Conservation (phyloP, 2,797 vertebrate species). For the Neoniphon sammara region DNA sequence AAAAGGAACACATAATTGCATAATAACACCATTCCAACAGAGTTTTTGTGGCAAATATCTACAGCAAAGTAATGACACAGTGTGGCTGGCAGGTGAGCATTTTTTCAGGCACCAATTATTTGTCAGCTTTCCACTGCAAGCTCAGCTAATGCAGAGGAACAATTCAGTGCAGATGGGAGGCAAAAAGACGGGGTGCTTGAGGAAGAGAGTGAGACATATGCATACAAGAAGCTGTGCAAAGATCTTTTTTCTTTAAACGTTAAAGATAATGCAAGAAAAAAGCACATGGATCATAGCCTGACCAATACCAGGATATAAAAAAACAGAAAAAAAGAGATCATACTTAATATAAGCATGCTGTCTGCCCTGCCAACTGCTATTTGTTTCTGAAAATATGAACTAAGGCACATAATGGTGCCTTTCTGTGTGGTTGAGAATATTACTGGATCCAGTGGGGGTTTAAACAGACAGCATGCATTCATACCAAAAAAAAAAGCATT, state of each 20-base stretch:
- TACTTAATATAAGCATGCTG: conserved; percentile 84
- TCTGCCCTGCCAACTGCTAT: conserved; percentile 43
- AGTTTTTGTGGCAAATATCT: conserved; percentile 52
- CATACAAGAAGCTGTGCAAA: conserved; percentile 58
- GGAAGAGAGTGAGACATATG: conserved; percentile 27
- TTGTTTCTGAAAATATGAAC: conserved; percentile 24
- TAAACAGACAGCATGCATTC: not conserved
- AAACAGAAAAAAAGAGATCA: conserved; percentile 39
- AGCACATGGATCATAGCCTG: conserved; percentile 27
- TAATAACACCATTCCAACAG: conserved; percentile 67
- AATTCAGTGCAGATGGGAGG: conserved; percentile 71
- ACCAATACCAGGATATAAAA: conserved; percentile 36
- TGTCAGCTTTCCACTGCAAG: conserved; percentile 46
- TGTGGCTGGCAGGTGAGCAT: conserved; percentile 29
- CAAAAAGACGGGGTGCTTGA: conserved; percentile 4
- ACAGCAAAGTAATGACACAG: conserved; percentile 43
- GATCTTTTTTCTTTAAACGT: conserved; percentile 82
- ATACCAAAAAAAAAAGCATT: not conserved
- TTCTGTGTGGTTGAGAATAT: not conserved
- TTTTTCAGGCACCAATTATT: conserved; percentile 23
- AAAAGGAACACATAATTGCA: conserved; percentile 52
- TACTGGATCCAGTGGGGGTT: conserved; percentile 1
- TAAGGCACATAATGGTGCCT: conserved; percentile 9
- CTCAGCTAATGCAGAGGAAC: conserved; percentile 43
- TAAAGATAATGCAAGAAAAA: conserved; percentile 82